Conservation (phyloP, 2,797 vertebrate species). For the Aphelocoma californica region DNA sequence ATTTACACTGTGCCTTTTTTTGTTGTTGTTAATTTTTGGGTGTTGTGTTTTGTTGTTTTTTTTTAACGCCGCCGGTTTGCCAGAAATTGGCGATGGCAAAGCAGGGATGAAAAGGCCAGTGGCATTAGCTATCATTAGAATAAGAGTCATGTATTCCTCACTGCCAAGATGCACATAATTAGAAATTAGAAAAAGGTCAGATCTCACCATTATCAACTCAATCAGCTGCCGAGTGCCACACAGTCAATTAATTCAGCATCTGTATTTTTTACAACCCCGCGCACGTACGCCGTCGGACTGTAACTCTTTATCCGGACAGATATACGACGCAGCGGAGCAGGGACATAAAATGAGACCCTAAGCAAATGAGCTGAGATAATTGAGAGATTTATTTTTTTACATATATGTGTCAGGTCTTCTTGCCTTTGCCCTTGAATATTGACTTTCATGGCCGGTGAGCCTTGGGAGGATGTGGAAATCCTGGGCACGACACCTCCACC, state of each 20-base stretch:
- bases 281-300: conserved; percentile 81
- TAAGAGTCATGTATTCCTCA: conserved; percentile 77
- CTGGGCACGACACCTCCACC: neutral
- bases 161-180: conserved; percentile 86
- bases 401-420: conserved; percentile 65
- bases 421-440: conserved; percentile 87
- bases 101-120: conserved; percentile 65
- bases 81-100: neutral
- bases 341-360: conserved; percentile 88
- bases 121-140: conserved; percentile 77
- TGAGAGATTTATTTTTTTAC: conserved; percentile 94
- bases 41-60: accelerated
- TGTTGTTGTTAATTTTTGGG: neutral
- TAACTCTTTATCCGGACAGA: conserved; percentile 90
- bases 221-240: conserved; percentile 88
- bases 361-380: conserved; percentile 92
- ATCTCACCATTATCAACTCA: conserved; percentile 87
- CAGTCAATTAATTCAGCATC: conserved; percentile 99
- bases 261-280: conserved; percentile 95
- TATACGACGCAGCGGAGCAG: conserved; percentile 82
- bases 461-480: conserved; percentile 10
- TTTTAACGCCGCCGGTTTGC: neutral
- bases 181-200: conserved; percentile 94
- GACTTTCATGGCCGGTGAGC: conserved; percentile 78
- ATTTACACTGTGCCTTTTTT: neutral